These are phyloP conservation scores for Stenoptilia bipunctidactyla DNA, from an alignment of 2,888 invertebrate species.

Conservation along the genomic window DNA sequence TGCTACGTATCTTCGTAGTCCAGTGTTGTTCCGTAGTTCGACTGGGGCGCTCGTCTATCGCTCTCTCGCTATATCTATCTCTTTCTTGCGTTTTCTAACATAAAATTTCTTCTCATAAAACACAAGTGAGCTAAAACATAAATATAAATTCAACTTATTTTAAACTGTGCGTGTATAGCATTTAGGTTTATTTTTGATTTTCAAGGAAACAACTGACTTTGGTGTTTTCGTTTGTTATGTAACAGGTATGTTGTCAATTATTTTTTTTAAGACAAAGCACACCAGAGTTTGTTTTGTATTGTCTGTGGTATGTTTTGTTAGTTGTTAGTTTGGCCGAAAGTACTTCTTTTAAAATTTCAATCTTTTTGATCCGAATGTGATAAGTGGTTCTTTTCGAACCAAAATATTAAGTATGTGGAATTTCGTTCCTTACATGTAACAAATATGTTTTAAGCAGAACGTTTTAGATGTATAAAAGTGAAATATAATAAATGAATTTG, in stretches of 20 bases:
- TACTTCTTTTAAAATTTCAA: background rate
- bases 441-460: no score
- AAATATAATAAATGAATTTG: no score
- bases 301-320: background rate
- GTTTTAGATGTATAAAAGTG: no score
- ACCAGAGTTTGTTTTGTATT: background rate
- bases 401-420: no score
- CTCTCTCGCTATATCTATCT: slow-evolving; percentile 15
- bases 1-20: slow-evolving; percentile 17
- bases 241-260: slow-evolving; percentile 3
- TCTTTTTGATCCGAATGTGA: no score
- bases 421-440: no score
- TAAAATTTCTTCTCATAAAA: background rate
- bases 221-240: slow-evolving; percentile 3
- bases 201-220: background rate
- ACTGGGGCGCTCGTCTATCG: slow-evolving; percentile 20
- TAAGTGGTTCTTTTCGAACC: no score
- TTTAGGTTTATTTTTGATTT: background rate
- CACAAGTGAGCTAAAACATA: background rate
- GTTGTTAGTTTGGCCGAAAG: background rate
- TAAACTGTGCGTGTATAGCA: background rate
- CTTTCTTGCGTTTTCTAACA: slow-evolving; percentile 9
- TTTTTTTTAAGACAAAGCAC: background rate
- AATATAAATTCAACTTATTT: background rate
- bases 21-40: slow-evolving; percentile 15